Percentiles rank a stretch among this genome's conserved stretches.
Evolutionary conservation across 2,113 vertebrate genomes (phyloP).

Genomic region (Boulengeromyrus knoepffleri): DNA sequence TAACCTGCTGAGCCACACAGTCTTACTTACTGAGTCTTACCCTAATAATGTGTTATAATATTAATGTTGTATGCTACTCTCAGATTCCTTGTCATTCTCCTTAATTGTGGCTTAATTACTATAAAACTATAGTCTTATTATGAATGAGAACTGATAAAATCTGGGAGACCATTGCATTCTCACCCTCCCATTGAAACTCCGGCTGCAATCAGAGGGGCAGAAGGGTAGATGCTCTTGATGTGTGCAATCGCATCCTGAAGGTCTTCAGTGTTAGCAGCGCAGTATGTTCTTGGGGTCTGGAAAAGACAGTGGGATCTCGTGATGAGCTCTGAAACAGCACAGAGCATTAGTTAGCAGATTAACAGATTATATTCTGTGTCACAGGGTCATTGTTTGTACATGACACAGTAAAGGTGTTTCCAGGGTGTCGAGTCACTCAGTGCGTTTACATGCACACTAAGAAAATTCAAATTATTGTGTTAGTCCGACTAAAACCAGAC

Average conservation of each 20-base stretch:
- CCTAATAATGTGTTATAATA: not conserved
- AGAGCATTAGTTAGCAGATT: not conserved
- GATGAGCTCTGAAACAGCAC: not conserved
- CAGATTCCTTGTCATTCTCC: not conserved
- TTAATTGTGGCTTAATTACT: not conserved
- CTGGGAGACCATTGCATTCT: constrained; percentile 33
- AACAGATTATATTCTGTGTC: not conserved
- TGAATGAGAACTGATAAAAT: not conserved
- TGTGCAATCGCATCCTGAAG: constrained; percentile 82
- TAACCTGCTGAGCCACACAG: not conserved
- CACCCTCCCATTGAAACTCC: constrained; percentile 99
- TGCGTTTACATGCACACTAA: no score
- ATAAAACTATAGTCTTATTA: not conserved
- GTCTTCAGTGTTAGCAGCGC: constrained; percentile 94
- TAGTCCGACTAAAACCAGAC: no score
- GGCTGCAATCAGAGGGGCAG: constrained; percentile 80
- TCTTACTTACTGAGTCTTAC: not conserved
- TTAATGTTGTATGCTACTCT: not conserved
- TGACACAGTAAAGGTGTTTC: not conserved
- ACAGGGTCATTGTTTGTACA: not conserved
- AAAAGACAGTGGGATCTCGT: not conserved
- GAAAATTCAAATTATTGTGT: no score
- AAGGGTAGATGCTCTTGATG: constrained; percentile 63
- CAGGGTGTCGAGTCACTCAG: not conserved
- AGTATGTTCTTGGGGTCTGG: constrained; percentile 95